Conservation (phyloP, 2,113 vertebrate genomes). For the Triplophysa dalaica region DNA sequence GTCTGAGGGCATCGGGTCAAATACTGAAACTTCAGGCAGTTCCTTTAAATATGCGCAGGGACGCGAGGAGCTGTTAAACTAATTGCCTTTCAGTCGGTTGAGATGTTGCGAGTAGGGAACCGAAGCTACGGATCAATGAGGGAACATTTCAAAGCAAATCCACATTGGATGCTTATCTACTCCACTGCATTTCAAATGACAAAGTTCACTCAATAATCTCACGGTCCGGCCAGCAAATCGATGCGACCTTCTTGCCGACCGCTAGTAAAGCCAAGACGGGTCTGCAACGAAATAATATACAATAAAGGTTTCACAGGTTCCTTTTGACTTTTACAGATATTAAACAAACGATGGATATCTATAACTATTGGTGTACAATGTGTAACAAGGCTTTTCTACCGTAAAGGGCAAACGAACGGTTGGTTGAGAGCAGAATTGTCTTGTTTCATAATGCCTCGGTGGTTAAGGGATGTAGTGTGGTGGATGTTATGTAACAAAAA, state of each 20-base stretch:
- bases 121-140: slow-evolving; percentile 5
- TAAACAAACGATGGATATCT: background rate
- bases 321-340: background rate
- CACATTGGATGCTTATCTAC: slow-evolving; percentile 28
- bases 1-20: background rate
- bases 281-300: background rate
- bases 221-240: background rate
- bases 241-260: background rate
- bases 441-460: slow-evolving; percentile 2
- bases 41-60: background rate
- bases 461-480: background rate
- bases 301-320: background rate
- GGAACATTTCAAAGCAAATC: slow-evolving; percentile 18
- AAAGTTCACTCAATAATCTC: slow-evolving; percentile 14
- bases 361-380: background rate
- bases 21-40: background rate
- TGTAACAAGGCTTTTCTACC: background rate
- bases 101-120: slow-evolving; percentile 1
- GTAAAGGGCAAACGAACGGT: background rate
- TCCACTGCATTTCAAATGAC: background rate
- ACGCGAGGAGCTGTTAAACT: background rate
- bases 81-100: slow-evolving; percentile 3
- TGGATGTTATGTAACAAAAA: background rate
- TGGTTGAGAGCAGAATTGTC: background rate
- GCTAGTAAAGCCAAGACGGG: background rate